Percentiles rank a stretch among this genome's conserved stretches.
Evolutionary conservation across 2,888 invertebrate species (phyloP).

Genomic region (Hydraecia micacea): DNA sequence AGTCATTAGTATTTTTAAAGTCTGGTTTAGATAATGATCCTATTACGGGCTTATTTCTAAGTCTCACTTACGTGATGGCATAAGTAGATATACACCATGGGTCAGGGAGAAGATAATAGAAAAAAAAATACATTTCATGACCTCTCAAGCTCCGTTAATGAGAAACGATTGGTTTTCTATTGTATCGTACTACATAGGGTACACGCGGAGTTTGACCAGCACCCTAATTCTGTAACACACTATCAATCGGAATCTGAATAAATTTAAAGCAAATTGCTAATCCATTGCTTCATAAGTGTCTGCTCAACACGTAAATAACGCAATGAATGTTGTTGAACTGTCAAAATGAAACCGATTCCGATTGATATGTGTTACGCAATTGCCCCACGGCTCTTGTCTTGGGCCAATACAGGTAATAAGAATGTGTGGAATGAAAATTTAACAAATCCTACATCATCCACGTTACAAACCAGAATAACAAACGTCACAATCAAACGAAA

Average conservation of each 20-base stretch:
- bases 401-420: not conserved
- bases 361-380: too few relatives aligned
- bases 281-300: too few relatives aligned
- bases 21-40: conserved; percentile 2
- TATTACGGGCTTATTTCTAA: conserved; percentile 9
- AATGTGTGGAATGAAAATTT: not conserved
- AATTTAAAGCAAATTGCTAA: too few relatives aligned
- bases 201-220: too few relatives aligned
- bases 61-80: not conserved
- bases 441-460: not conserved
- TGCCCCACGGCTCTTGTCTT: not conserved
- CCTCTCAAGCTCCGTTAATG: too few relatives aligned
- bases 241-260: too few relatives aligned
- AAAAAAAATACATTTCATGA: not conserved
- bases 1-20: conserved; percentile 37
- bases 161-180: too few relatives aligned
- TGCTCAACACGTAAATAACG: too few relatives aligned
- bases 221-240: too few relatives aligned
- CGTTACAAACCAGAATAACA: not conserved
- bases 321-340: too few relatives aligned
- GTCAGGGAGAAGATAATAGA: not conserved
- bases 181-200: too few relatives aligned
- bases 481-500: not conserved
- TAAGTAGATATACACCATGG: not conserved
- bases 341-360: too few relatives aligned